Evolutionary conservation across 1,140 invertebrate genomes (phyloP), one percentile per base, ranked within the genome.

Genomic region (Ips nitidus): DNA sequence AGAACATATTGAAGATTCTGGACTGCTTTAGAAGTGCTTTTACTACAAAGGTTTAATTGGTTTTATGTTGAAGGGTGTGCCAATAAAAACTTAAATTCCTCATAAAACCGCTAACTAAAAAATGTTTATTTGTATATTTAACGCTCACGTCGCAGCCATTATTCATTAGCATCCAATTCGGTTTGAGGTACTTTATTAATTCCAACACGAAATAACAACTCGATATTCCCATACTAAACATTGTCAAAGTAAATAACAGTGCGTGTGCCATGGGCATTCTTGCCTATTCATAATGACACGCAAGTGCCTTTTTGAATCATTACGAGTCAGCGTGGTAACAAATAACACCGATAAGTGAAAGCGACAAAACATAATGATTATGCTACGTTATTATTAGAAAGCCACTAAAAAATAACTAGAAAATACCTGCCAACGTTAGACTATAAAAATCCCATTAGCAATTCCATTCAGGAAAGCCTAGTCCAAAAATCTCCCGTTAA

Each of bases 401-500:
- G 22, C 22, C 22, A 22, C 22, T 22, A 22, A 22, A 22, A 22
- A 22, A 22, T 22, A 22, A 22, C 22, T 22, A 22, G 22, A 22
- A 22, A 22, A 22, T 22, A 22, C 22, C 22, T 22, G 22, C 22
- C 22, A 22, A 22, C 22, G 22, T 22, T 22, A 22, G 22, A 22
- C 22, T 22, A 22, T 5, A 47, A 50, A 50, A 50, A 50, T 50
- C 22, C 45, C 40, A 56, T 40, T 65, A 55, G 8, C 22, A 36
- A 43, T 65, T 53, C 63, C 52, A 41, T 43, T 41, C 63, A 22
- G 63, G 43, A 55, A 63, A 43, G 6, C 52, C 43, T 59, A 59
- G 59, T 67, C 58, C 59, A 58, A 67, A 67, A 67, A 67, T 67
- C 65, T 67, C 50, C 52, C 55, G 65, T 55, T 67, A 59, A 67